phyloP scores from a whole-genome alignment of 1,140 invertebrate genomes.

The Drosophila tropicalis region DNA sequence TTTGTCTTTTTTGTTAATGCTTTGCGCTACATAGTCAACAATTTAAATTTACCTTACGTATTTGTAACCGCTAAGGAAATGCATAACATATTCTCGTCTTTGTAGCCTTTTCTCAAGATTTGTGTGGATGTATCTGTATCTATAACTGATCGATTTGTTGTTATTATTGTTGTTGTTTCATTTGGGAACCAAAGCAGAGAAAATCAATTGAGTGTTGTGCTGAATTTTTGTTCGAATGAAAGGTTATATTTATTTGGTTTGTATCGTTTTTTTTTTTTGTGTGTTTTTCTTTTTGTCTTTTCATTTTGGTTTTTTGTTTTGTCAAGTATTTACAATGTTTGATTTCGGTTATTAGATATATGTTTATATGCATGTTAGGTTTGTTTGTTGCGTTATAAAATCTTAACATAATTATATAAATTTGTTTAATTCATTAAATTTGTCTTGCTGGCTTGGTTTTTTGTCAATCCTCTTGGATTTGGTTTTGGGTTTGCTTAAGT shows the following conservation, averaged over 20 bases:
- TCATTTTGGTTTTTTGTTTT: constrained; percentile 57
- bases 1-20: constrained; percentile 37
- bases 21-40: constrained; percentile 75
- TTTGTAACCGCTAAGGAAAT: constrained; percentile 70
- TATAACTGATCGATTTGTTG: constrained; percentile 47
- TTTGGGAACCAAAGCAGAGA: neutral
- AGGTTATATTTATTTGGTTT: constrained; percentile 52
- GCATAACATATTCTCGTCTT: constrained; percentile 58
- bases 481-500: constrained; percentile 46
- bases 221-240: constrained; percentile 62
- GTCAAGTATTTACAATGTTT: constrained; percentile 74
- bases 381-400: constrained; percentile 75
- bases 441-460: constrained; percentile 31
- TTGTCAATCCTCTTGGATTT: neutral
- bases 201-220: constrained; percentile 11
- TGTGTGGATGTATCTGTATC: constrained; percentile 13
- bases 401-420: constrained; percentile 81
- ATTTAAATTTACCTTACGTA: constrained; percentile 75
- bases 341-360: constrained; percentile 42
- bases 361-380: constrained; percentile 45
- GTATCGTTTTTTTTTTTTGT: neutral
- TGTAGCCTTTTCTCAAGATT: constrained; percentile 34
- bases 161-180: constrained; percentile 28
- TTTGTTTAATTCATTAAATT: constrained; percentile 61
- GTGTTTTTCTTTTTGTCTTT: constrained; percentile 22